Evolutionary conservation across 2,888 invertebrate genomes (phyloP).

Genomic region (Athalia cordata): DNA sequence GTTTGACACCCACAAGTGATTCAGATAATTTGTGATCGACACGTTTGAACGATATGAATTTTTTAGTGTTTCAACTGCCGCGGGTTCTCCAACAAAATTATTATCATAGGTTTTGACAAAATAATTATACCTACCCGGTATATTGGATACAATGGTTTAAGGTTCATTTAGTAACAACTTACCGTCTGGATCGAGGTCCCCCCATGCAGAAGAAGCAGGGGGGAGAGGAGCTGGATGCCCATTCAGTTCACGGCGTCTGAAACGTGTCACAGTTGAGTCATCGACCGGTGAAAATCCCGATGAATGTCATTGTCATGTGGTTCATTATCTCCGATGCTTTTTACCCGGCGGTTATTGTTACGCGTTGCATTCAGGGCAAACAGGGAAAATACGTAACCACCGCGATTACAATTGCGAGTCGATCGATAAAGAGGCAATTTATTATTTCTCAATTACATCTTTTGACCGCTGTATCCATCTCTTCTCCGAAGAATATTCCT

Average conservation of each 20-base stretch:
- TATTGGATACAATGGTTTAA: too few relatives aligned
- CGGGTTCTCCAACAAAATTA: too few relatives aligned
- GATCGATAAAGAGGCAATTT: slow-evolving; percentile 33
- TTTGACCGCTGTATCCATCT: background rate
- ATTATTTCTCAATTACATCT: slow-evolving; percentile 34
- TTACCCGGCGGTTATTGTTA: slow-evolving; percentile 26
- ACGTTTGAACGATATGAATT: background rate
- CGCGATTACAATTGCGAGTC: slow-evolving; percentile 18
- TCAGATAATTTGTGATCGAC: background rate
- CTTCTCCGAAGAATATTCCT: background rate
- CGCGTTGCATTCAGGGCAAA: slow-evolving; percentile 17
- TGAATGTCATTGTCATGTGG: slow-evolving; percentile 35
- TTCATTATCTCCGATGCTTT: slow-evolving; percentile 38
- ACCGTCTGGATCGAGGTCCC: too few relatives aligned
- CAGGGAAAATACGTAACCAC: slow-evolving; percentile 23
- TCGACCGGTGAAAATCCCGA: slow-evolving; percentile 23
- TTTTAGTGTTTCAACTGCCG: too few relatives aligned
- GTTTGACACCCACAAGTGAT: slow-evolving; percentile 21
- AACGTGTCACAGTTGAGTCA: slow-evolving; percentile 27
- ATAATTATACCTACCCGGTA: too few relatives aligned
- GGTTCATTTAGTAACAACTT: too few relatives aligned
- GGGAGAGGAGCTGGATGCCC: slow-evolving; percentile 1
- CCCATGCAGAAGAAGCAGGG: too few relatives aligned
- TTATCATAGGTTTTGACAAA: too few relatives aligned
- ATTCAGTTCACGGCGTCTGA: slow-evolving; percentile 13